These are phyloP conservation scores for Carollia perspicillata DNA, from an alignment of 2,113 vertebrate genomes.

Conservation along the genomic window DNA sequence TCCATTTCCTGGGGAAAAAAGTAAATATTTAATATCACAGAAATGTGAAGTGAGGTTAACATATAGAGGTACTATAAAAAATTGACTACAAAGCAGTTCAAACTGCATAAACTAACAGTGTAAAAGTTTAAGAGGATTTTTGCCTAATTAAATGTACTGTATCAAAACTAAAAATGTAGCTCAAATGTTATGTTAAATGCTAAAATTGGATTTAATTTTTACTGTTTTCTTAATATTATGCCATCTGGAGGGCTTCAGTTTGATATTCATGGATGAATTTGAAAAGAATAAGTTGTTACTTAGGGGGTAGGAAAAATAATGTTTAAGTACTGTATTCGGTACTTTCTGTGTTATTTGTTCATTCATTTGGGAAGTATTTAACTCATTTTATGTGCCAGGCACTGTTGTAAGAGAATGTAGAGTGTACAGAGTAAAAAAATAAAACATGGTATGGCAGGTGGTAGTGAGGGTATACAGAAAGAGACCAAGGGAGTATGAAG, in stretches of 20 bases:
- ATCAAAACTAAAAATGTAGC: not conserved
- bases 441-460: not conserved
- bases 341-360: not conserved
- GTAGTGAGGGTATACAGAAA: not conserved
- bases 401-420: not conserved
- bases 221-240: not conserved
- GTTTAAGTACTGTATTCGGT: not conserved
- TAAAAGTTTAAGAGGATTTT: constrained; percentile 7
- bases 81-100: not conserved
- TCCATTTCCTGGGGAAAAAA: not conserved
- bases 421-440: not conserved
- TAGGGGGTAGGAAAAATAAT: not conserved
- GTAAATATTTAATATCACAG: not conserved
- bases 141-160: not conserved
- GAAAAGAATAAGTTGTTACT: not conserved
- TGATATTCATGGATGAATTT: not conserved
- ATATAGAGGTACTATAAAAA: not conserved
- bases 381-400: not conserved
- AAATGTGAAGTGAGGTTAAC: not conserved
- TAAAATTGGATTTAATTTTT: constrained; percentile 10
- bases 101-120: not conserved
- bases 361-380: not conserved
- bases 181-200: not conserved
- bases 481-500: not conserved
- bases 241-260: not conserved